Evolutionary conservation across 2,888 invertebrate species (phyloP), one percentile per base, ranked within the genome.

Genomic region (Drosophila prostipennis): DNA sequence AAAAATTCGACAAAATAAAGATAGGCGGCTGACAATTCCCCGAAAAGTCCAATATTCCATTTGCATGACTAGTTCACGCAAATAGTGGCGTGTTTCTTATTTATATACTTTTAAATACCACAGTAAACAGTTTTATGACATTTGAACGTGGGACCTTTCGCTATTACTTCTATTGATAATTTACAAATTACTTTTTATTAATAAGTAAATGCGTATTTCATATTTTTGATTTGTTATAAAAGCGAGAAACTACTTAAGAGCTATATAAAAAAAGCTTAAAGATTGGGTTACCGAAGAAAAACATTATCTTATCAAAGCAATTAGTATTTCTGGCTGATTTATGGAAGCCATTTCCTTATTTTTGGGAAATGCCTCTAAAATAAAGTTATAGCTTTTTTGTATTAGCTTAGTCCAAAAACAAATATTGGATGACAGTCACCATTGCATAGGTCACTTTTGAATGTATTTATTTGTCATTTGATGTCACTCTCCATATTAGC

Each of bases 221-320:
- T 14, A 46, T 46, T 29, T 16, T 16, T 46, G 11, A 11, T 11
- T 16, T 32, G 14, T 29, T 29, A 11, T 32, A 5, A 32, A 32
- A 32, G 10, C 16, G 32, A 32, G 1, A 14, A 48, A 16, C 13
- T 13, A 11, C 6, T 16, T 6, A 2, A 13, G 42, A 23, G 42
- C 23, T 23, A 5, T 7, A 7, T n/a, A 42, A 42, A 19, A 19
- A 13, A 6, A 43, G 4, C 43, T 1, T 19, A 7, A 34, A 48
- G 34, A 13, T 32, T 19, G 8, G 8, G 23, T 46, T 26, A 16
- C 16, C 7, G 2, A 13, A 13, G 16, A 32, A 16, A 34, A 19
- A n/a, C 7, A 0, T 51, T n/a, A 51, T 51, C 51, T 51, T 51
- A 51, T 51, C 51, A 3, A 36, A 36, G 36, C 36, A 19, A 51